Base-by-base conservation (phyloP, 2,888 invertebrate genomes). In the Noctua fimbriata region DNA sequence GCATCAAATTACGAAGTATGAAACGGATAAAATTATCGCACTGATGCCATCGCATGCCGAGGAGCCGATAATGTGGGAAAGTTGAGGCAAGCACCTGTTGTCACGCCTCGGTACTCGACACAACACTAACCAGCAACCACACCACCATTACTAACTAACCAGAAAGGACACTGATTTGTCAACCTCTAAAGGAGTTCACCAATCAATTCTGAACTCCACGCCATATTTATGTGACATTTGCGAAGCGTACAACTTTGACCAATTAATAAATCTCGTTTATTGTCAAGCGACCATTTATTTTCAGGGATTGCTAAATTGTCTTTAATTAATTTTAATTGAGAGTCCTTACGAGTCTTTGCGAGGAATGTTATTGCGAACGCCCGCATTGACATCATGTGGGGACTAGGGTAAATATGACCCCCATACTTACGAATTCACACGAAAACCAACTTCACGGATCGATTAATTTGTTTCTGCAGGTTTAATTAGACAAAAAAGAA, bases 261-360 rank as follows among this genome's bases (percentile, higher is more conserved):
- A 92, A 92, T 92, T 92, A 92, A 95, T 94, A 95, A 96, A 96
- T 96, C 96, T 94, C 95, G 93, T 94, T 95, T 93, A 94, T 94
- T 94, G 92, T 94, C 93, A 92, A 96, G 94, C 93, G 93, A 90
- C 93, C 94, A 93, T 94, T 95, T 93, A 95, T 95, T 94, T 94
- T 94, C 93, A 92, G 94, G 93, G 94, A 93, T 96, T 94, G 96
- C 96, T 96, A 95, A 96, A 96, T 96, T 96, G 95, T 96, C 96
- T 95, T 95, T 96, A 96, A 97, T 97, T 96, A 96, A 96, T 95
- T 95, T 93, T 96, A 96, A 96, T 97, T 96, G 94, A 96, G 95
- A 91, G 96, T 94, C 94, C 94, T 95, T 94, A 91, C 84, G 89
- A 91, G 93, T 93, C 91, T 95, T 95, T 92, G 95, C 95, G 90